Evolutionary conservation across 2,797 vertebrate species (phyloP).

Genomic region (Carcharodon carcharias): DNA sequence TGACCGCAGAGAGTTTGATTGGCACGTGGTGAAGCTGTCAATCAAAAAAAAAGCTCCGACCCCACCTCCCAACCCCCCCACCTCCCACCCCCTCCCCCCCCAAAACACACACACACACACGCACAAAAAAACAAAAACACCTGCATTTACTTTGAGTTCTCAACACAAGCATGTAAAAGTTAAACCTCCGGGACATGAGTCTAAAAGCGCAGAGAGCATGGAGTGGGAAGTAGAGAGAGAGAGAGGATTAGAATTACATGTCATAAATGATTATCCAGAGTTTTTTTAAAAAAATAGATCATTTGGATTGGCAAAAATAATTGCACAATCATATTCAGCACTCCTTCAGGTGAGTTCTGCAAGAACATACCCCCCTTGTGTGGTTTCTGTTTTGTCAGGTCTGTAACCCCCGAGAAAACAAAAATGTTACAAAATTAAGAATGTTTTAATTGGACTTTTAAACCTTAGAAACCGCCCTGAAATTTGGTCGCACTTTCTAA

Average conservation of each 20-base stretch:
- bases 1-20: constrained; percentile 33
- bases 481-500: not conserved
- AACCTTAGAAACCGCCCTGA: not conserved
- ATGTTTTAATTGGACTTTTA: not conserved
- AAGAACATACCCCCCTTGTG: no score
- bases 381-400: no score
- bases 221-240: not conserved
- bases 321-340: not conserved
- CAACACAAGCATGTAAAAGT: not conserved
- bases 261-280: not conserved
- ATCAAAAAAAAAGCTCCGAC: not conserved
- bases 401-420: no score
- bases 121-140: not conserved
- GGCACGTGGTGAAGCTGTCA: not conserved
- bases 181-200: not conserved
- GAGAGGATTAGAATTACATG: not conserved
- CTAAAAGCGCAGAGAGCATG: no score
- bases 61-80: not conserved
- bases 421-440: not conserved
- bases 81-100: not conserved
- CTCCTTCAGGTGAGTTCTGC: not conserved
- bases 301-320: not conserved
- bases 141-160: not conserved
- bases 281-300: not conserved
- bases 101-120: no score